These are phyloP conservation scores for Temnothorax curvispinosus DNA, from an alignment of 1,140 invertebrate species.

Conservation along the genomic window DNA sequence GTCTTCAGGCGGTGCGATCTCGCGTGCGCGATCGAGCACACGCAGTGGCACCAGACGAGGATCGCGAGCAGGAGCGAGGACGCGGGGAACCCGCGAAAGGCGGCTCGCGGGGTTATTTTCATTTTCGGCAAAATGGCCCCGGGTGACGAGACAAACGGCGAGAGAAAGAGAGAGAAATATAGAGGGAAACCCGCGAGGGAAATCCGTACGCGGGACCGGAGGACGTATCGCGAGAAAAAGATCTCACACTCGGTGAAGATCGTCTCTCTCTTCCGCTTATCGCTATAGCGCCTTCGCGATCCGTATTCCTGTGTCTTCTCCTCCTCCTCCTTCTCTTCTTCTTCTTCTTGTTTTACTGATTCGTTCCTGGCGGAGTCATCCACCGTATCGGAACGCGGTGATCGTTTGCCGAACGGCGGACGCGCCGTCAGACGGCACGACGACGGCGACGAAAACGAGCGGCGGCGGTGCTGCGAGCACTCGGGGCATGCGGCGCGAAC, in stretches of 20 bases:
- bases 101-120: slow-evolving; percentile 64
- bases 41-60: slow-evolving; percentile 54
- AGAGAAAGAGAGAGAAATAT: not conserved
- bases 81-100: slow-evolving; percentile 8
- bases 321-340: not conserved
- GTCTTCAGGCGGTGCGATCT: slow-evolving; percentile 69
- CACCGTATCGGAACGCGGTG: slow-evolving; percentile 65
- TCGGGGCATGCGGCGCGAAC: slow-evolving; percentile 63
- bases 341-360: slow-evolving; percentile 31
- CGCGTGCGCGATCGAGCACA: slow-evolving; percentile 30
- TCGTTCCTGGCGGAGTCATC: slow-evolving; percentile 66
- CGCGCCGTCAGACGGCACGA: slow-evolving; percentile 69
- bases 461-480: slow-evolving; percentile 63
- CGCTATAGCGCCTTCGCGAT: not conserved
- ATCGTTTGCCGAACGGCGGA: slow-evolving; percentile 56
- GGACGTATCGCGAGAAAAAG: not conserved
- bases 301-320: no score
- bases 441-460: slow-evolving; percentile 50
- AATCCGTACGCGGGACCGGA: not conserved
- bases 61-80: slow-evolving; percentile 39
- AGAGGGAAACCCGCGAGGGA: not conserved
- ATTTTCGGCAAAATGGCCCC: slow-evolving; percentile 66
- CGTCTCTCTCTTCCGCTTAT: not conserved
- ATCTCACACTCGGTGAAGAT: not conserved
- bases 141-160: not conserved